phyloP scores from a whole-genome alignment of 1,140 invertebrate species.

The Drosophila sturtevanti region DNA sequence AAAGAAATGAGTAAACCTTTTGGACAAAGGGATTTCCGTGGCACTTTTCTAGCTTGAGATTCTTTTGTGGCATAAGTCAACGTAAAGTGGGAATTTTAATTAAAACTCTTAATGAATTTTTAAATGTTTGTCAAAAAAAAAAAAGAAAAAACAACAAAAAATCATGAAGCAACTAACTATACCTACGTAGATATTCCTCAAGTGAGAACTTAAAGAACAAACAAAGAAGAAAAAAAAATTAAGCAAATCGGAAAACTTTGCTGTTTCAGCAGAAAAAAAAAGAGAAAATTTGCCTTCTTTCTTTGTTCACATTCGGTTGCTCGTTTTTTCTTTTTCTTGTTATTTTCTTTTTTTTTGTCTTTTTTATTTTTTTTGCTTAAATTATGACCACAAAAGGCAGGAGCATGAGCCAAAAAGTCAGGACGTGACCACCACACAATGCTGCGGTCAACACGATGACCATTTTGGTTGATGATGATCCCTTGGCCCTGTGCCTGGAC shows the following conservation, averaged over 20 bases:
- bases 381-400: slow-evolving; percentile 45
- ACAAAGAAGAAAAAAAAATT: slow-evolving; percentile 18
- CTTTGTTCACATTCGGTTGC: slow-evolving; percentile 27
- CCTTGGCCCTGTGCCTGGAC: slow-evolving; percentile 23
- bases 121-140: slow-evolving; percentile 48
- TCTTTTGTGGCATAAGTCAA: slow-evolving; percentile 31
- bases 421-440: slow-evolving; percentile 72
- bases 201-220: slow-evolving; percentile 43
- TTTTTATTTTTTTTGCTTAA: slow-evolving; percentile 22
- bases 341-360: not conserved
- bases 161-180: not conserved
- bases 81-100: slow-evolving; percentile 62
- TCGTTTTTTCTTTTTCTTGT: slow-evolving; percentile 21
- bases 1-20: slow-evolving; percentile 6
- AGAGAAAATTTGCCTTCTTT: slow-evolving; percentile 1
- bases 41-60: slow-evolving; percentile 23
- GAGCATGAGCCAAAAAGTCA: slow-evolving; percentile 58
- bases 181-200: slow-evolving; percentile 11
- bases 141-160: too few relatives aligned
- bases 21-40: slow-evolving; percentile 25
- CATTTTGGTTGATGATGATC: slow-evolving; percentile 30
- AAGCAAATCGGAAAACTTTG: slow-evolving; percentile 36
- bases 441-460: slow-evolving; percentile 49
- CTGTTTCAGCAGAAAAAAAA: slow-evolving; percentile 26
- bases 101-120: slow-evolving; percentile 76